Conservation (phyloP, 2,797 vertebrate genomes). For the Chloroceryle amazona region DNA sequence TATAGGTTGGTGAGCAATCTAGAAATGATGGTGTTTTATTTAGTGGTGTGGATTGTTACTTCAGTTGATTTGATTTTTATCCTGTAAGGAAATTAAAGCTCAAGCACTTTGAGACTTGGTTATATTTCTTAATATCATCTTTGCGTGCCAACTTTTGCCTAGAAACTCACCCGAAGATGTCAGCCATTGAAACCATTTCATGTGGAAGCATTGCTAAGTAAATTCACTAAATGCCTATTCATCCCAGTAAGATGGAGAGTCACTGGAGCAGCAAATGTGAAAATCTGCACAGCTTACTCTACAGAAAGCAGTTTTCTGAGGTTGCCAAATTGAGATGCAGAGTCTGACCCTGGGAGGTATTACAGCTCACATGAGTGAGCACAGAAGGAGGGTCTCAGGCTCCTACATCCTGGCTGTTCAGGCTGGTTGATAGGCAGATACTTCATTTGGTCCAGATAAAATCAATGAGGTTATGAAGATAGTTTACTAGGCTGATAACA, state of each 20-base stretch:
- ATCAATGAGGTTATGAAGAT: constrained; percentile 1
- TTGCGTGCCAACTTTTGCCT: constrained; percentile 40
- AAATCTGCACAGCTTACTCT: constrained; percentile 77
- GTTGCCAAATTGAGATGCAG: constrained; percentile 70
- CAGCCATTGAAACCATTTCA: constrained; percentile 81
- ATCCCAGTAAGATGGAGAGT: constrained; percentile 74
- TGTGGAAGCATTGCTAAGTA: constrained; percentile 86
- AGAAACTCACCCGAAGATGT: constrained; percentile 72
- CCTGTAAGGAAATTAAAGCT: constrained; percentile 39
- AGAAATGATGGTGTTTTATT: background rate
- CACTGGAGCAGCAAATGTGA: constrained; percentile 81
- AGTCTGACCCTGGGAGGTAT: constrained; percentile 64
- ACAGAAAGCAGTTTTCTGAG: constrained; percentile 68
- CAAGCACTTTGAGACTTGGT: constrained; percentile 12
- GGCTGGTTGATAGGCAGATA: background rate
- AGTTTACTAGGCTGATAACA: background rate
- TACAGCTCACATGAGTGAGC: background rate
- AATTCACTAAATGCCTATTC: constrained; percentile 85
- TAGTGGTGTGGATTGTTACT: background rate
- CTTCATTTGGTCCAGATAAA: constrained; percentile 31
- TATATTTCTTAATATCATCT: constrained; percentile 63
- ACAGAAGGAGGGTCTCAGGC: background rate
- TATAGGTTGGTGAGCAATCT: background rate
- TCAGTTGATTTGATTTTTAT: constrained; percentile 28
- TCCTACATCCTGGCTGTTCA: background rate